Percentiles rank a stretch among this genome's conserved stretches.
phyloP scores from a whole-genome alignment of 2,888 invertebrate genomes.

The Cheiracanthium punctorium region DNA sequence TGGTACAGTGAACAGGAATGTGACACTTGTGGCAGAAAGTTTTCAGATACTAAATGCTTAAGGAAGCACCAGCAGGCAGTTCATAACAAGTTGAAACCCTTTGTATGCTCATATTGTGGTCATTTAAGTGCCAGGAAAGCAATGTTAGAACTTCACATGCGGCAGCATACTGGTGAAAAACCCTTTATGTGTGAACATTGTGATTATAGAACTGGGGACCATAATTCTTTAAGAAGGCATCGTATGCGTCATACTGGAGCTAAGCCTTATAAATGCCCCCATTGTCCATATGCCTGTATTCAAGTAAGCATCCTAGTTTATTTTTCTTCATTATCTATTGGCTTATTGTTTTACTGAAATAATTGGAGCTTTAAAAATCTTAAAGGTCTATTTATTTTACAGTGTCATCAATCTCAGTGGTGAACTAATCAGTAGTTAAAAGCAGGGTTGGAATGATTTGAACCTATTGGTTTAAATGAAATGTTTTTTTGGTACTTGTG shows the following conservation, averaged over 20 bases:
- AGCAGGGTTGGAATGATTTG: too few species aligned
- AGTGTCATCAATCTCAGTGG: too few species aligned
- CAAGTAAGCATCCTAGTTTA: conserved; percentile 41
- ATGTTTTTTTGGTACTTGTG: too few species aligned
- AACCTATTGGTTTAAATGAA: too few species aligned
- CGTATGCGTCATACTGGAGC: conserved; percentile 76
- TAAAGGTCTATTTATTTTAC: too few species aligned
- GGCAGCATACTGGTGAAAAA: conserved; percentile 77
- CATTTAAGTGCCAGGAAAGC: conserved; percentile 76
- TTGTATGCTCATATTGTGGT: conserved; percentile 75
- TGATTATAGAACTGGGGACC: conserved; percentile 75
- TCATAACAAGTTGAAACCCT: conserved; percentile 75
- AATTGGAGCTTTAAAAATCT: too few species aligned
- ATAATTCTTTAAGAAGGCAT: conserved; percentile 76
- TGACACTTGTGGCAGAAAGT: conserved; percentile 75
- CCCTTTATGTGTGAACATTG: conserved; percentile 78
- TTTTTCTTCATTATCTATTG: too few species aligned
- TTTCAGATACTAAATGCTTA: conserved; percentile 76
- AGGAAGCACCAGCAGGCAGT: conserved; percentile 75
- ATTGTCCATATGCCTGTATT: conserved; percentile 76
- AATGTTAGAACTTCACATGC: conserved; percentile 75
- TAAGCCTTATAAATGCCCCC: conserved; percentile 76
- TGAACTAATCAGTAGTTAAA: too few species aligned
- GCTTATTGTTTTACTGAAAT: too few species aligned
- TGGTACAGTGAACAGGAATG: conserved; percentile 75